Evolutionary conservation across 2,113 vertebrate genomes (phyloP), one percentile per base, ranked within the genome.

Genomic region (Philantomba maxwellii): DNA sequence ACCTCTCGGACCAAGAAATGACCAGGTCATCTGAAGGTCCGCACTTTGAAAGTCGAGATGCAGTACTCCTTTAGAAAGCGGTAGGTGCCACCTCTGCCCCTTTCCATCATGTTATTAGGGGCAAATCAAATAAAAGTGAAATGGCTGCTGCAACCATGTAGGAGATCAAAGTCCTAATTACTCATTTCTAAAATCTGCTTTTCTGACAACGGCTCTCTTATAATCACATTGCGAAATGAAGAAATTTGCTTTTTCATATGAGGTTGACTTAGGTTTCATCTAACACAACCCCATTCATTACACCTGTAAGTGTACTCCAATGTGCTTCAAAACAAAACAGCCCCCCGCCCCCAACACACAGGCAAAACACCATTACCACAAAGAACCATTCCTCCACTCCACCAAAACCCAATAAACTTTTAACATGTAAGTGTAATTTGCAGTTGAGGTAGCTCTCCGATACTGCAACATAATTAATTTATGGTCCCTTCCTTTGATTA

Each of bases 351-450:
- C 16, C 21, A 55, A 39, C n/a, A 39, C 1, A 73, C 45, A 53
- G 10, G 66, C 66, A 25, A 73, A 86, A 33, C 7, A 47, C 13
- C 13, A 25, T 45, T 43, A 83, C 45, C 91, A 84, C 58, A 23
- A 57, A 89, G 70, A 95, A 30, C 49, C 45, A 89, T n/a, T 28
- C 23, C 66, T 26, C 47, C 70, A 49, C 26, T 28, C 55, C 30
- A 33, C 26, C 45, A 84, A 94, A 49, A 87, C 21, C 47, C 62
- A 80, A 62, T 62, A 51, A 43, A 95, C 70, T 98, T 98, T 98
- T 98, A 98, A 98, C 98, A 98, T 97, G 93, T 97, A 98, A 98
- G 98, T 97, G 80, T 98, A 98, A 98, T 98, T 98, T 98, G 97
- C 93, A 97, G 97, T 85, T 97, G 97, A 98, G 97, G 97, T 97